Conservation (phyloP, 2,797 vertebrate species). For the Xiphophorus birchmanni region DNA sequence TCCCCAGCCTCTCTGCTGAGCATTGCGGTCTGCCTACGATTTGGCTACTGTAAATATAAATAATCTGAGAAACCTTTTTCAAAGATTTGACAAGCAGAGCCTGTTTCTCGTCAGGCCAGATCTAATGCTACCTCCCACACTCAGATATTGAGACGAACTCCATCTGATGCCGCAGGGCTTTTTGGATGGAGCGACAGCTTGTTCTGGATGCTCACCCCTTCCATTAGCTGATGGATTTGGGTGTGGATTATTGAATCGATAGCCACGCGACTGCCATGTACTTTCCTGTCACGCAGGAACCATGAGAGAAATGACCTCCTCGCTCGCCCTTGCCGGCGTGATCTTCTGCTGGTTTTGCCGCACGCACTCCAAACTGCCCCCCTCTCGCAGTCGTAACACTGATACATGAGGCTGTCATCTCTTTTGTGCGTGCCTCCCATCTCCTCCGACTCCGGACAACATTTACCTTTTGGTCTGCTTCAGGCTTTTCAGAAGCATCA, state of each 20-base stretch:
- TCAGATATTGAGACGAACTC: slow-evolving; percentile 14
- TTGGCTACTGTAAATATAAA: background rate
- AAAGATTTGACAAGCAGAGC: slow-evolving; percentile 12
- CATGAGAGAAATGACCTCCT: slow-evolving; percentile 61
- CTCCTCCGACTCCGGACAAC: slow-evolving; percentile 12
- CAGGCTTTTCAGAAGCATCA: slow-evolving; percentile 54
- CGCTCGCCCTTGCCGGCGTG: slow-evolving; percentile 60
- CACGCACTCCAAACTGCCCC: slow-evolving; percentile 26
- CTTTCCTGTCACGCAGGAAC: slow-evolving; percentile 55
- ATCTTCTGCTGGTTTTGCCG: slow-evolving; percentile 43
- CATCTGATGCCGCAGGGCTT: slow-evolving; percentile 22
- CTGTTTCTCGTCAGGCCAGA: slow-evolving; percentile 11
- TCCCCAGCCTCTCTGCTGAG: slow-evolving; percentile 21
- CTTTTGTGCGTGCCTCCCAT: slow-evolving; percentile 49
- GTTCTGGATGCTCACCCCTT: slow-evolving; percentile 35
- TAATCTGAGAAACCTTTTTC: background rate
- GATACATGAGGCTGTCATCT: slow-evolving; percentile 62
- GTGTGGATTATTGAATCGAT: slow-evolving; percentile 50
- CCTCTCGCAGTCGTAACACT: slow-evolving; percentile 49
- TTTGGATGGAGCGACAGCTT: slow-evolving; percentile 33
- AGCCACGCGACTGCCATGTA: slow-evolving; percentile 72
- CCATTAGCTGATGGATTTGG: slow-evolving; percentile 73
- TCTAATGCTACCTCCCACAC: slow-evolving; percentile 9
- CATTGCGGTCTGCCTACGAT: slow-evolving; percentile 14
- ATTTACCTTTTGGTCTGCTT: slow-evolving; percentile 57